Evolutionary conservation across 1,140 invertebrate species (phyloP), one percentile per base, ranked within the genome.

Genomic region (Manduca sexta): DNA sequence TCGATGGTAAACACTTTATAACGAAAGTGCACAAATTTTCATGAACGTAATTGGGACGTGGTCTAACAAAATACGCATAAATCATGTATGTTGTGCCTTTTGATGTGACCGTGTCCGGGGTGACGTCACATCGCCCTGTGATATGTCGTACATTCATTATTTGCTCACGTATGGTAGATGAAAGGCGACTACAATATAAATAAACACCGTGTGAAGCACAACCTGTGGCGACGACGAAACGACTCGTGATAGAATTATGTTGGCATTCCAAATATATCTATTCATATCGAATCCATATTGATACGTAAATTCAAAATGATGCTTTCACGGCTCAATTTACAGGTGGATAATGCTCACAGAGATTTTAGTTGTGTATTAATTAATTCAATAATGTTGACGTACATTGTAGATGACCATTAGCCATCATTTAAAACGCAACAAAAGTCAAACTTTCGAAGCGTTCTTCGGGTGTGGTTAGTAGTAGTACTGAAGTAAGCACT

Each of bases 101-200:
- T 83, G 79, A 83, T 73, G 68, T 83, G 61, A 52, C 61, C 75
- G 69, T 75, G 73, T 80, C 70, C 68, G 66, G 64, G 39, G 52
- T 83, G 77, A 82, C 77, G 77, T 79, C 76, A 79, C 46, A 47
- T 47, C 50, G 52, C 35, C 53, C 41, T 47, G 56, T 63, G 54
- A 68, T 76, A 72, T 73, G 77, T 74, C 71, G 47, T 75, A 74
- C 74, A 78, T 75, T 80, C 71, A 71, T 75, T 75, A 83, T 79
- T 79, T 73, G 67, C 69, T 75, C 77, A 81, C 71, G 77, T 76
- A 74, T 66, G 65, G 29, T 70, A 75, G 77, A 84, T 80, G 74
- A 80, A 82, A 80, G 76, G 72, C 68, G 62, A 57, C 56, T 64
- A 72, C 64, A 77, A 75, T 73, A 81, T 78, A 82, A 84, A 84